Conservation (phyloP, 2,888 invertebrate genomes). For the Leptura quadrifasciata region DNA sequence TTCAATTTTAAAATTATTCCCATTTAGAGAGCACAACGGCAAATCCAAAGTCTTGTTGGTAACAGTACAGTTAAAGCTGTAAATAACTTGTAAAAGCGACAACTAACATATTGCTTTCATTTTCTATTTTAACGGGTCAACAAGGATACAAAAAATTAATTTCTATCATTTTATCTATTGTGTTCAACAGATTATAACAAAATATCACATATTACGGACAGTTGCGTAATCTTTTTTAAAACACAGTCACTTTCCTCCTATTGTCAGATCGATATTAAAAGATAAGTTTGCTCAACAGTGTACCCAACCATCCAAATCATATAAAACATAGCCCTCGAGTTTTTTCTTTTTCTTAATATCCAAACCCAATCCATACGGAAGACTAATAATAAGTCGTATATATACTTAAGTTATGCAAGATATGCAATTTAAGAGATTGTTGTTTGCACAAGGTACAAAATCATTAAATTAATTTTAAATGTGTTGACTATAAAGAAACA, state of each 20-base stretch:
- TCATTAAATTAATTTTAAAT: slow-evolving; percentile 40
- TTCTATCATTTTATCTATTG: not conserved
- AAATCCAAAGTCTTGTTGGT: too few species aligned
- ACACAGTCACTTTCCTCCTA: not conserved
- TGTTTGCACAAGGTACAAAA: slow-evolving; percentile 36
- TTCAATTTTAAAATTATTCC: too few species aligned
- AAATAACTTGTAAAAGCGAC: not conserved
- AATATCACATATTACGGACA: not conserved
- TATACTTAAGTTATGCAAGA: not conserved
- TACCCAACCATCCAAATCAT: not conserved
- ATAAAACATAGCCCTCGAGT: not conserved
- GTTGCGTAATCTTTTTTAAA: not conserved
- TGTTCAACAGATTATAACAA: not conserved
- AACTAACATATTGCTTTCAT: not conserved
- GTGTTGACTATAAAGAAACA: slow-evolving; percentile 32
- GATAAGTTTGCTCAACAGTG: slow-evolving; percentile 2
- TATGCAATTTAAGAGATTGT: slow-evolving; percentile 41
- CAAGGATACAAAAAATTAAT: not conserved
- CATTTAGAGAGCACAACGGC: too few species aligned
- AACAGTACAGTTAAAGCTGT: too few species aligned
- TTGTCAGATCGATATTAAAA: not conserved
- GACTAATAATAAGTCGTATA: not conserved
- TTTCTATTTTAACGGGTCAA: not conserved
- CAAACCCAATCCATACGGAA: not conserved
- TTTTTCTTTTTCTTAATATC: not conserved